Evolutionary conservation across 1,140 invertebrate genomes (phyloP).

Genomic region (Dendroctonus valens): DNA sequence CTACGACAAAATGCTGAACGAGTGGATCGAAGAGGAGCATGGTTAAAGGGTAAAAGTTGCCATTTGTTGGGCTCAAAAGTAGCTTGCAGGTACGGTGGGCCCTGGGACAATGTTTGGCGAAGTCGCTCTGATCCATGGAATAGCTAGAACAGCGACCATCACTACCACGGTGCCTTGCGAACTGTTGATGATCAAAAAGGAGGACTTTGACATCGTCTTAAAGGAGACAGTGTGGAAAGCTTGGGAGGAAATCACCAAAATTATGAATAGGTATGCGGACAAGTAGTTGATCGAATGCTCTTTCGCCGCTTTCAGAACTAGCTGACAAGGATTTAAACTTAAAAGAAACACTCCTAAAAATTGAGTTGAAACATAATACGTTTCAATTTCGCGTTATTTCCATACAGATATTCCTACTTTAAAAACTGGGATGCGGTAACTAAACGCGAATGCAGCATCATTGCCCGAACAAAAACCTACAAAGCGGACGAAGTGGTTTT

Average conservation of each 20-base stretch:
- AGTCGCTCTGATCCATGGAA: conserved; percentile 60
- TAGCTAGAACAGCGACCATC: conserved; percentile 58
- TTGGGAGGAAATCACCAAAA: conserved; percentile 60
- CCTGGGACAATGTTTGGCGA: conserved; percentile 63
- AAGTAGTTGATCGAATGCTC: too few species aligned
- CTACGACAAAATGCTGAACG: conserved; percentile 54
- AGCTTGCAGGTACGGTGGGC: conserved; percentile 41
- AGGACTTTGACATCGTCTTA: conserved; percentile 60
- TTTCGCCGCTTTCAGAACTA: not conserved
- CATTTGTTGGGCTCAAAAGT: conserved; percentile 19
- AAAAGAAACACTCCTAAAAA: not conserved
- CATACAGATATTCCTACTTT: conserved; percentile 60
- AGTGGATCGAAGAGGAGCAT: conserved; percentile 48
- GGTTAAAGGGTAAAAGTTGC: conserved; percentile 4
- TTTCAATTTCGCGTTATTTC: conserved; percentile 33
- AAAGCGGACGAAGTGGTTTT: conserved; percentile 58
- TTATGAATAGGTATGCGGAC: conserved; percentile 48
- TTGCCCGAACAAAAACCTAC: conserved; percentile 58
- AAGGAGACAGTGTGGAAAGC: conserved; percentile 57
- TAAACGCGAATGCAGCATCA: conserved; percentile 61
- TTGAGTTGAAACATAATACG: not conserved
- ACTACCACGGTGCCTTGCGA: conserved; percentile 51
- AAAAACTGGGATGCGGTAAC: conserved; percentile 58
- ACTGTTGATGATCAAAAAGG: conserved; percentile 41
- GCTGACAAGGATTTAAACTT: not conserved